Conservation (phyloP, 2,888 invertebrate genomes). For the Eupithecia subfuscata region DNA sequence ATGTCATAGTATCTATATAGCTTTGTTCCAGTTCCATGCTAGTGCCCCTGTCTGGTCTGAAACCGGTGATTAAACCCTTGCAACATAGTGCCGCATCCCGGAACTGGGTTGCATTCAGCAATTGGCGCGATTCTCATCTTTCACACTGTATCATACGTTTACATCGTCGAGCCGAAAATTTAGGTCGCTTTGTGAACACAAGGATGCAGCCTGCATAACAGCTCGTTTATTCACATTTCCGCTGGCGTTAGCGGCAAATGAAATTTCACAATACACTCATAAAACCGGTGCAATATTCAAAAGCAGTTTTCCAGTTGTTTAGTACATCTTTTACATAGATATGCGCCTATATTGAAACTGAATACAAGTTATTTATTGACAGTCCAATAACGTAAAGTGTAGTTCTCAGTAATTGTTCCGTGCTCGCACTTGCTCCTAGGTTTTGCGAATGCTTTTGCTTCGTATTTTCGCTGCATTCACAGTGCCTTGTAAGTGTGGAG, state of each 20-base stretch:
- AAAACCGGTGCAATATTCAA: slow-evolving; percentile 43
- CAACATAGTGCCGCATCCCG: slow-evolving; percentile 58
- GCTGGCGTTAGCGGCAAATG: slow-evolving; percentile 47
- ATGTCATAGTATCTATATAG: slow-evolving; percentile 18
- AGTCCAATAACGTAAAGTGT: slow-evolving; percentile 25
- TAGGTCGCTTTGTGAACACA: slow-evolving; percentile 60
- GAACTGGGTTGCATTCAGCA: slow-evolving; percentile 59
- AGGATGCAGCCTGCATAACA: slow-evolving; percentile 51
- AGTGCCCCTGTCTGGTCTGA: slow-evolving; percentile 16
- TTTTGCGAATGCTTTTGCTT: slow-evolving; percentile 22
- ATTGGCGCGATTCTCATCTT: slow-evolving; percentile 69
- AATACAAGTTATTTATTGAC: slow-evolving; percentile 18
- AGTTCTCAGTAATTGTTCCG: slow-evolving; percentile 22
- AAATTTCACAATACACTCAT: slow-evolving; percentile 44
- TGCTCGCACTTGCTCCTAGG: slow-evolving; percentile 14
- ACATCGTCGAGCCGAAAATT: slow-evolving; percentile 57
- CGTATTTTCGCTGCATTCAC: slow-evolving; percentile 15
- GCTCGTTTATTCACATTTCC: slow-evolving; percentile 60
- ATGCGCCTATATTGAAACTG: slow-evolving; percentile 5
- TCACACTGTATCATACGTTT: slow-evolving; percentile 52
- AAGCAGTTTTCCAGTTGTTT: slow-evolving; percentile 7
- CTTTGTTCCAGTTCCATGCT: slow-evolving; percentile 15
- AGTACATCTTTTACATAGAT: slow-evolving; percentile 13
- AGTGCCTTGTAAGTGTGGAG: slow-evolving; percentile 14
- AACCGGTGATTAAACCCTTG: slow-evolving; percentile 36